Conservation (phyloP, 2,113 vertebrate genomes). For the Chrysemys picta region DNA sequence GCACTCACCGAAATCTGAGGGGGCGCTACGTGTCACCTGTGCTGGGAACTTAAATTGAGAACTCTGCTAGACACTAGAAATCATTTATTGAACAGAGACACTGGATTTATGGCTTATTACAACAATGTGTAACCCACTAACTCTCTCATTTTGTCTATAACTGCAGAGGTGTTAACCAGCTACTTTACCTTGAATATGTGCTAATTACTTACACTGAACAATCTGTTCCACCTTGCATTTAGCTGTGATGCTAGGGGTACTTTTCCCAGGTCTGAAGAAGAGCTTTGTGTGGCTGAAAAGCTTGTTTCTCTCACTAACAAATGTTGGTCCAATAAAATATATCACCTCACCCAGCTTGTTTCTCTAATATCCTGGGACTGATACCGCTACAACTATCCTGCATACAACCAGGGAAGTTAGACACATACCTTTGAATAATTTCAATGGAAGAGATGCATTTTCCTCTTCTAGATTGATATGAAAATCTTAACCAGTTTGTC, state of each 20-base stretch:
- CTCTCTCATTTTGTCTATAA: background rate
- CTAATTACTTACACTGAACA: background rate
- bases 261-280: background rate
- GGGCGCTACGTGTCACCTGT: too few species aligned
- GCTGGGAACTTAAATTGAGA: background rate
- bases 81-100: background rate
- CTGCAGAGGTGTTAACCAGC: background rate
- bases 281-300: background rate
- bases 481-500: conserved; percentile 7
- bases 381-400: background rate
- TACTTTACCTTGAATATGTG: background rate
- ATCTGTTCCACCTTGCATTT: background rate
- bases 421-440: background rate
- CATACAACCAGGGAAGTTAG: background rate
- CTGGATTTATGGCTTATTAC: background rate
- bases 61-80: background rate
- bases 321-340: background rate
- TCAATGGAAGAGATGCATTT: conserved; percentile 1
- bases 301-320: background rate
- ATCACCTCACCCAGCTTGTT: background rate
- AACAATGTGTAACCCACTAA: background rate
- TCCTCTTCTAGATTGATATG: background rate
- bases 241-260: background rate
- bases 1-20: too few species aligned
- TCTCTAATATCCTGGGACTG: background rate